These are phyloP conservation scores for Epsilonema sp. DNA, from an alignment of 2,888 invertebrate species.

Conservation along the genomic window DNA sequence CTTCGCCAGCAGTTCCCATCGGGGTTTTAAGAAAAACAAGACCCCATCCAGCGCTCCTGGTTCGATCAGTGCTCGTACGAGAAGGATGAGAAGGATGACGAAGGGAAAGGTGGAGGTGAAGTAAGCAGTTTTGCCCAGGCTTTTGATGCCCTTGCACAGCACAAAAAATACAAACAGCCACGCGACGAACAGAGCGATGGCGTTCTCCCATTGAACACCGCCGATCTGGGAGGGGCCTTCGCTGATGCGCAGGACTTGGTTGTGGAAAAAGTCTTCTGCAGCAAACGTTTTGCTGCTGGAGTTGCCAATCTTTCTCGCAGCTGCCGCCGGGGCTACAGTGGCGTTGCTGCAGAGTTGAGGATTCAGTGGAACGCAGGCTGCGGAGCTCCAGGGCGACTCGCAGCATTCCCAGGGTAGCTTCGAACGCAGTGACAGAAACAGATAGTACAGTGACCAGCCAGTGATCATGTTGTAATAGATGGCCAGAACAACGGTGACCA, in stretches of 20 bases:
- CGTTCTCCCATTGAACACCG: slow-evolving; percentile 5
- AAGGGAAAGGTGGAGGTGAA: background rate
- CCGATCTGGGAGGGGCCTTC: background rate
- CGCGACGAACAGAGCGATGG: slow-evolving; percentile 5
- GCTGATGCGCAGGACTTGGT: background rate
- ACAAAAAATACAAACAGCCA: slow-evolving; percentile 7
- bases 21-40: background rate
- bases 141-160: slow-evolving; percentile 5
- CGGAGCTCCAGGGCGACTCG: no score
- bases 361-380: no score
- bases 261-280: slow-evolving; percentile 3
- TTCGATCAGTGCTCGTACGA: background rate
- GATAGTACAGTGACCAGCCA: slow-evolving; percentile 35
- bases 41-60: slow-evolving; percentile 15
- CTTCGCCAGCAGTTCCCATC: background rate
- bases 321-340: no score
- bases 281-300: background rate
- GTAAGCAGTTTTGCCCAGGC: slow-evolving; percentile 6
- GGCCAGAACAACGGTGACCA: slow-evolving; percentile 33
- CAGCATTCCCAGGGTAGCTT: no score
- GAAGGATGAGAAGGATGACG: background rate
- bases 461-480: slow-evolving; percentile 38
- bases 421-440: no score
- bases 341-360: no score
- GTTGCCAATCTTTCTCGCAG: no score